Percentiles rank a stretch among this genome's conserved stretches.
phyloP scores from a whole-genome alignment of 2,888 invertebrate species.

The Apantesis nais region DNA sequence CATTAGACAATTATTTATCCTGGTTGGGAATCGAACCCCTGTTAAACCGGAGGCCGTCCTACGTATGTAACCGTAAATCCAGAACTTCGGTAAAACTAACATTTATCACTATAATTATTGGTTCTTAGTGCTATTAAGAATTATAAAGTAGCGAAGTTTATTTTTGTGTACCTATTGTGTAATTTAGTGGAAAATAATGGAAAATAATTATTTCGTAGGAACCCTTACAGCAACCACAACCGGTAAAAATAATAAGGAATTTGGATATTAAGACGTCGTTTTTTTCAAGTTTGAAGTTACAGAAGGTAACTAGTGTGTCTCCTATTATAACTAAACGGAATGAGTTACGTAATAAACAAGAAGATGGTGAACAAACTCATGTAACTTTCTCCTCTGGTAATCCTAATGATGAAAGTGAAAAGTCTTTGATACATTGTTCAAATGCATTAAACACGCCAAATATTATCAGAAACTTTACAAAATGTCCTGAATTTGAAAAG shows the following conservation, averaged over 20 bases:
- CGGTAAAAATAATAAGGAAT: conserved; percentile 19
- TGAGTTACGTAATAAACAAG: background rate
- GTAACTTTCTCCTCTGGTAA: conserved; percentile 11
- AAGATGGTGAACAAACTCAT: background rate
- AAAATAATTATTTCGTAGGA: conserved; percentile 8
- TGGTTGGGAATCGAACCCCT: background rate
- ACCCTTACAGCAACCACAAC: background rate
- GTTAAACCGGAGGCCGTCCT: no score
- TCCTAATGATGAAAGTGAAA: conserved; percentile 3
- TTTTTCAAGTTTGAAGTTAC: conserved; percentile 18
- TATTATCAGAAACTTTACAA: conserved; percentile 59
- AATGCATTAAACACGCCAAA: conserved; percentile 34
- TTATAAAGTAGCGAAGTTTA: background rate
- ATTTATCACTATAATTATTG: background rate
- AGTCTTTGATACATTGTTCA: background rate
- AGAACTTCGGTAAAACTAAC: no score
- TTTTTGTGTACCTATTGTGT: background rate
- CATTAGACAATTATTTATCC: background rate
- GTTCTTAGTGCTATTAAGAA: background rate
- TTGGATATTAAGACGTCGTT: conserved; percentile 19
- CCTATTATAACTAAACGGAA: background rate
- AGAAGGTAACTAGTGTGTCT: conserved; percentile 1
- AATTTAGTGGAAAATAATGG: background rate
- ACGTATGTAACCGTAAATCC: no score
- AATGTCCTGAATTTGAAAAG: conserved; percentile 50